These are phyloP conservation scores for Mesopsocus fuscifrons DNA, from an alignment of 2,888 invertebrate species.

Conservation along the genomic window DNA sequence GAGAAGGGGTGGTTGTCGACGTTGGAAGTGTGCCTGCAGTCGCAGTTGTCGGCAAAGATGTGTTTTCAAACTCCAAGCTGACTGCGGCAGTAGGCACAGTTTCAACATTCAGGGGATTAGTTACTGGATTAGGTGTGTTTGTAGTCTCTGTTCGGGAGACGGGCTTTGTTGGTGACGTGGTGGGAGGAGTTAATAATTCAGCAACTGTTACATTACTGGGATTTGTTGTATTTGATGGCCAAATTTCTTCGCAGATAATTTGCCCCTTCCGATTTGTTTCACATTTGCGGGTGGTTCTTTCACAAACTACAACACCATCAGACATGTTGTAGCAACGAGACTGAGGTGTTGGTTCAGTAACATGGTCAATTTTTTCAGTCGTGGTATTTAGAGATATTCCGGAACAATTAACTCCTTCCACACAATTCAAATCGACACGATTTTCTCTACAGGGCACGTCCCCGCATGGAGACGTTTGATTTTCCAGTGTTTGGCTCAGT, in stretches of 20 bases:
- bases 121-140: too few species aligned
- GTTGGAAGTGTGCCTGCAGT: too few species aligned
- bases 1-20: too few species aligned
- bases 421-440: neutral
- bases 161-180: too few species aligned
- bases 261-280: neutral
- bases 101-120: too few species aligned
- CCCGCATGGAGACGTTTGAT: neutral
- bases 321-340: neutral
- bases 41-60: too few species aligned
- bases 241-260: neutral
- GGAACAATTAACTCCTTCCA: neutral
- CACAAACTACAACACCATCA: neutral
- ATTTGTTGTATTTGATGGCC: neutral
- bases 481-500: neutral
- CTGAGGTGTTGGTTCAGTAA: neutral
- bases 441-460: neutral
- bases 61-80: too few species aligned
- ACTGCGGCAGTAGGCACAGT: too few species aligned
- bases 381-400: neutral
- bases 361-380: neutral
- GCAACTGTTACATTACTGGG: too few species aligned
- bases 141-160: too few species aligned
- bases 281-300: neutral
- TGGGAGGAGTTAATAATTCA: too few species aligned